Conservation (phyloP, 2,888 invertebrate species). For the Cataglyphis rosenhaueri region DNA sequence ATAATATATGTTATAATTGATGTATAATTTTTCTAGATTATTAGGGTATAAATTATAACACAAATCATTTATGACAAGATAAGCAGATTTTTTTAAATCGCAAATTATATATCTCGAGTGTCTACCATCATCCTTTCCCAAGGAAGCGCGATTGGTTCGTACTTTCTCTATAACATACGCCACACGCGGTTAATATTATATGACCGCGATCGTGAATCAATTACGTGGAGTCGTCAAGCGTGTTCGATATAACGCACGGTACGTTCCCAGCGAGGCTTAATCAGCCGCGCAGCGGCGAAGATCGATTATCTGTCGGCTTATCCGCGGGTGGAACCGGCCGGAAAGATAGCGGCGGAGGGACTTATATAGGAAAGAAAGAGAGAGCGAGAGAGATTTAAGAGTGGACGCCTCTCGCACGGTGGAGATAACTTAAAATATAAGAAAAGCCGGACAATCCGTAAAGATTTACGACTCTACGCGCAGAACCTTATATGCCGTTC, state of each 20-base stretch:
- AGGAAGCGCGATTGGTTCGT: conserved; percentile 22
- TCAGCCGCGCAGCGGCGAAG: conserved; percentile 38
- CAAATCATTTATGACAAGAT: background rate
- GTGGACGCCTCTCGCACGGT: conserved; percentile 31
- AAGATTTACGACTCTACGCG: conserved; percentile 36
- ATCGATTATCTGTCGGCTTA: conserved; percentile 54
- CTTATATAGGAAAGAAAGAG: background rate
- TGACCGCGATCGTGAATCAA: conserved; percentile 48
- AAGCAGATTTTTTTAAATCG: conserved; percentile 25
- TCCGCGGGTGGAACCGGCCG: conserved; percentile 45
- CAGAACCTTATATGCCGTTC: conserved; percentile 14
- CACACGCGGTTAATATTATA: conserved; percentile 35
- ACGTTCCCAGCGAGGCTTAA: conserved; percentile 41
- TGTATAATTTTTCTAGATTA: background rate
- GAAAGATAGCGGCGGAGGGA: conserved; percentile 2
- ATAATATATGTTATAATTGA: background rate
- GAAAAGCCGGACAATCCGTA: conserved; percentile 37
- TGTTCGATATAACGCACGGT: conserved; percentile 42
- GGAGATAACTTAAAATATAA: conserved; percentile 43
- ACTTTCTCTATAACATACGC: conserved; percentile 39
- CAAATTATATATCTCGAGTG: conserved; percentile 29
- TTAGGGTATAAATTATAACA: background rate
- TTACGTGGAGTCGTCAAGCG: conserved; percentile 46
- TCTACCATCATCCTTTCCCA: conserved; percentile 15
- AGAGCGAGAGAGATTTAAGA: conserved; percentile 29